Conservation (phyloP, 2,797 vertebrate species). For the Cottoperca gobio region DNA sequence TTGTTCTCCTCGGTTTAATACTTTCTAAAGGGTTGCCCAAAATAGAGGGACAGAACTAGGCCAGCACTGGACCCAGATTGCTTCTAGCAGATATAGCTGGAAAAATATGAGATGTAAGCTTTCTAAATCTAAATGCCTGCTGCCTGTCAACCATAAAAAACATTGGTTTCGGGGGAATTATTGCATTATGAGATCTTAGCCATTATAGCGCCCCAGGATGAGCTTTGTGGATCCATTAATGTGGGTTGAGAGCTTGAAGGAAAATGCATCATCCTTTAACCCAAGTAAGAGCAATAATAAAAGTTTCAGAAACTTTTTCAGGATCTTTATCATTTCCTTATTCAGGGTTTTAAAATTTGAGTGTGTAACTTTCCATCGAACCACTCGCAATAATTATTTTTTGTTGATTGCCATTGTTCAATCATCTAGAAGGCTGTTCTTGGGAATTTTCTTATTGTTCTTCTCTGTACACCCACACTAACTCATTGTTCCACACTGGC, state of each 20-base stretch:
- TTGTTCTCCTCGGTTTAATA: conserved; percentile 70
- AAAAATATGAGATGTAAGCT: conserved; percentile 64
- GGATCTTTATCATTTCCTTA: conserved; percentile 3
- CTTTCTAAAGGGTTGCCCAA: conserved; percentile 64
- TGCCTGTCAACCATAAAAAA: conserved; percentile 64
- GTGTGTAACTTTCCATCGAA: conserved; percentile 1
- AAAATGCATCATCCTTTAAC: conserved; percentile 32
- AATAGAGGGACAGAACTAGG: conserved; percentile 73
- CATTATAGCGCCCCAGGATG: conserved; percentile 42
- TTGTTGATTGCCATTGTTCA: conserved; percentile 36
- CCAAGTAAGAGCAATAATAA: conserved; percentile 32
- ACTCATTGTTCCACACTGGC: background rate
- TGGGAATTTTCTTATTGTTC: conserved; percentile 24
- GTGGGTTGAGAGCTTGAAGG: conserved; percentile 46
- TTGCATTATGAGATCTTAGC: conserved; percentile 66
- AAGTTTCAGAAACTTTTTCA: conserved; percentile 28
- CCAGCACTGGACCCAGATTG: conserved; percentile 64
- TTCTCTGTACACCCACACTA: conserved; percentile 48
- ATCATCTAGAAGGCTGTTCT: conserved; percentile 34
- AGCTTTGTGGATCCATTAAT: conserved; percentile 63
- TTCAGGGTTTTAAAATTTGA: conserved; percentile 18
- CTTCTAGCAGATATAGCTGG: conserved; percentile 62
- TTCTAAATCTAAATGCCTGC: conserved; percentile 67
- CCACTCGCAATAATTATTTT: conserved; percentile 9
- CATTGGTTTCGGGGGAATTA: conserved; percentile 62